Evolutionary conservation across 2,888 invertebrate genomes (phyloP).

Genomic region (Drosophila colorata): DNA sequence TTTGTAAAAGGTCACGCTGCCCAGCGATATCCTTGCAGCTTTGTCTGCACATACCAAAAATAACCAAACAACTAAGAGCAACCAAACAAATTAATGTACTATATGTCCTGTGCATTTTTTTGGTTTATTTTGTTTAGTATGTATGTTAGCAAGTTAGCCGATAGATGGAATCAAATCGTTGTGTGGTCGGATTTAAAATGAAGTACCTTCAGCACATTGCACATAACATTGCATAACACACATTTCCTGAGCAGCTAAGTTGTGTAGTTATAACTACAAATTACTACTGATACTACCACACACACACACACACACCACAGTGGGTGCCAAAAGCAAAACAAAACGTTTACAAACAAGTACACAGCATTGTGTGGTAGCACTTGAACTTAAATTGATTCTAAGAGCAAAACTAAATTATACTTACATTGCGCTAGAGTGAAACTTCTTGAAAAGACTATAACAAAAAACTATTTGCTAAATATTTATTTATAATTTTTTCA

Average conservation of each 20-base stretch:
- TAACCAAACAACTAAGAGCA: slow-evolving; percentile 33
- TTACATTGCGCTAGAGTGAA: slow-evolving; percentile 67
- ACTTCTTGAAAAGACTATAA: slow-evolving; percentile 78
- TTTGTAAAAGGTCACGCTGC: slow-evolving; percentile 69
- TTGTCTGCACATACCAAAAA: slow-evolving; percentile 76
- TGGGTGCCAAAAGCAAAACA: slow-evolving; percentile 74
- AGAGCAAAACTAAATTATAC: slow-evolving; percentile 45
- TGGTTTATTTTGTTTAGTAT: slow-evolving; percentile 22
- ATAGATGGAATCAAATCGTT: slow-evolving; percentile 19
- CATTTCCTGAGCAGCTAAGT: slow-evolving; percentile 53
- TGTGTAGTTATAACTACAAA: slow-evolving; percentile 28
- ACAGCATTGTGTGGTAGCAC: slow-evolving; percentile 20
- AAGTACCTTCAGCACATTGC: slow-evolving; percentile 34
- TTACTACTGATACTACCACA: slow-evolving; percentile 20
- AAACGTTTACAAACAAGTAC: slow-evolving; percentile 18
- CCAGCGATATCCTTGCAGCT: slow-evolving; percentile 72
- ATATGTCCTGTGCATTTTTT: slow-evolving; percentile 33
- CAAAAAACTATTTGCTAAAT: slow-evolving; percentile 77
- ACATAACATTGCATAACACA: slow-evolving; percentile 14
- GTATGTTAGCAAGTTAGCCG: slow-evolving; percentile 33
- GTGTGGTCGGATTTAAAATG: slow-evolving; percentile 26
- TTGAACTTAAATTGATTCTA: slow-evolving; percentile 38
- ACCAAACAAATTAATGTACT: slow-evolving; percentile 37
- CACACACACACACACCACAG: slow-evolving; percentile 39
- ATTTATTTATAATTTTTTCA: slow-evolving; percentile 79